Conservation (phyloP, 1,140 invertebrate species). For the Zaprionus kolodkinae region DNA sequence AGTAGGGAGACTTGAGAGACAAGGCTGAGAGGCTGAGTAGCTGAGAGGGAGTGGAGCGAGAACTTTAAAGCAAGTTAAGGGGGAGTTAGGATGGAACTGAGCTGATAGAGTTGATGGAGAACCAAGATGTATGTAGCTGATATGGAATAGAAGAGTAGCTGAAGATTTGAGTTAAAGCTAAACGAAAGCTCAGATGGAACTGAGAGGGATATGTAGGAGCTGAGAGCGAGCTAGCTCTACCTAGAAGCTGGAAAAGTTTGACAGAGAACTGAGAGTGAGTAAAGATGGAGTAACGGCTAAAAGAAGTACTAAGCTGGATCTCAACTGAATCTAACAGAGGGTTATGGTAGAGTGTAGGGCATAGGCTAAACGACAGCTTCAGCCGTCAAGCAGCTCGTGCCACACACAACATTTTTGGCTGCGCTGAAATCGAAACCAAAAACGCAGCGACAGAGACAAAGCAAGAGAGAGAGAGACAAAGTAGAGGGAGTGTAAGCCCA, state of each 20-base stretch:
- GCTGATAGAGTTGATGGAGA: not conserved
- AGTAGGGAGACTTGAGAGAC: not conserved
- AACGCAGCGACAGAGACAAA: conserved; percentile 3
- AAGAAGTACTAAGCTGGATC: not conserved
- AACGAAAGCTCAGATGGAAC: not conserved
- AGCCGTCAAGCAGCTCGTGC: conserved; percentile 25
- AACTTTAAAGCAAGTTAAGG: not conserved
- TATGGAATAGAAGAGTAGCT: not conserved
- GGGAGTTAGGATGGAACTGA: not conserved
- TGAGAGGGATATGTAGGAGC: not conserved
- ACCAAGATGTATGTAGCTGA: not conserved
- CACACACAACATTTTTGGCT: not conserved
- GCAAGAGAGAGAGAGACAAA: not conserved
- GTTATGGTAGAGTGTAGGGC: not conserved
- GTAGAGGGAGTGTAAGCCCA: conserved; percentile 21
- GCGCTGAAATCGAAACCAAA: conserved; percentile 42
- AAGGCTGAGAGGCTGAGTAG: not conserved
- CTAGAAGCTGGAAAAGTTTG: too few species aligned
- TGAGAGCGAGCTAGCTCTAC: not conserved
- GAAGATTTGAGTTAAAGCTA: not conserved
- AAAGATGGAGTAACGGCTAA: not conserved
- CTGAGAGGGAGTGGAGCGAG: not conserved
- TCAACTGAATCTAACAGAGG: conserved; percentile 16
- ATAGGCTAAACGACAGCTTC: not conserved
- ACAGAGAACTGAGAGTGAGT: not conserved